Evolutionary conservation across 1,140 invertebrate genomes (phyloP).

Genomic region (Nixonia krombeini): DNA sequence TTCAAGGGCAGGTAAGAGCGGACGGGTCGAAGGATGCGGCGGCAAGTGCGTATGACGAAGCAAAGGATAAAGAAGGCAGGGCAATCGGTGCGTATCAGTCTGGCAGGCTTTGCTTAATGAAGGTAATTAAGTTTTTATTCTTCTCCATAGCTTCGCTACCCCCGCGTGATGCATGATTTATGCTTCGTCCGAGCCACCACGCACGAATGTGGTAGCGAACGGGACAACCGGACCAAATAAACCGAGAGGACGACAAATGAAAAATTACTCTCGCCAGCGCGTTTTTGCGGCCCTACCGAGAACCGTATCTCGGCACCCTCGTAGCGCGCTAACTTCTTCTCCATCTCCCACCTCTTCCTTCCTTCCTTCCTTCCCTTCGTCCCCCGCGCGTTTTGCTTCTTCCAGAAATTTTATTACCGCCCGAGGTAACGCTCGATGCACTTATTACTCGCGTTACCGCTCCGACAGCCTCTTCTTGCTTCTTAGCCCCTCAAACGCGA

Average conservation of each 20-base stretch:
- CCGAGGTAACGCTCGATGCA: conserved; percentile 53
- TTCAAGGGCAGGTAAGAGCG: conserved; percentile 3
- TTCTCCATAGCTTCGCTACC: conserved; percentile 53
- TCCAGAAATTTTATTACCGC: conserved; percentile 58
- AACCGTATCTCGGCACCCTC: not conserved
- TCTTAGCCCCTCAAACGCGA: conserved; percentile 26
- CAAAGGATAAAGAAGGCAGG: conserved; percentile 29
- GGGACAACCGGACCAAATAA: conserved; percentile 55
- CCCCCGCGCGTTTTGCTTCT: conserved; percentile 40
- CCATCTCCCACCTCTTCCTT: conserved; percentile 5
- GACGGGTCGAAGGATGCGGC: not conserved
- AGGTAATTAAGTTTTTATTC: conserved; percentile 72
- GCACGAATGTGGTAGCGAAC: conserved; percentile 61
- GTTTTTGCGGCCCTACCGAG: conserved; percentile 48
- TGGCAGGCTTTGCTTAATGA: conserved; percentile 64
- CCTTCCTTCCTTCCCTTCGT: conserved; percentile 17
- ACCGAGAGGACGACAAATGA: conserved; percentile 60
- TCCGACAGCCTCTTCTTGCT: conserved; percentile 20
- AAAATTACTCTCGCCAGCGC: conserved; percentile 60
- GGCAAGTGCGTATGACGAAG: conserved; percentile 31
- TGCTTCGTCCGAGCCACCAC: conserved; percentile 49
- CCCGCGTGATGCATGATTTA: conserved; percentile 64
- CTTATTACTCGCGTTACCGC: conserved; percentile 51
- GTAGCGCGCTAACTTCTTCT: too few relatives aligned
- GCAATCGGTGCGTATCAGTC: conserved; percentile 50